phyloP scores from a whole-genome alignment of 2,797 vertebrate genomes.

The Novumbra hubbsi region DNA sequence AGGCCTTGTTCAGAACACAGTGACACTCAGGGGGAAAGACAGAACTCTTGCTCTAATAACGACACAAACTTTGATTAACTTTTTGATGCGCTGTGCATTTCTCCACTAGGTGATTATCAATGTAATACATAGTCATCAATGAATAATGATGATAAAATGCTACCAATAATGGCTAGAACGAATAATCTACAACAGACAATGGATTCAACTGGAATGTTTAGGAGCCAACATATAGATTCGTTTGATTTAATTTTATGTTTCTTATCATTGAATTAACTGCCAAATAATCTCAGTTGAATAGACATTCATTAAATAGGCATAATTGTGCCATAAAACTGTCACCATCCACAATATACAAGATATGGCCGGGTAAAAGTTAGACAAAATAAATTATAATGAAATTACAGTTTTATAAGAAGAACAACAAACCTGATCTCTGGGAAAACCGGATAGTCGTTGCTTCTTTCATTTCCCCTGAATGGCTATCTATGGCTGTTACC shows the following conservation, averaged over 20 bases:
- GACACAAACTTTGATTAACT: not conserved
- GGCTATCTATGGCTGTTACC: conserved; percentile 16
- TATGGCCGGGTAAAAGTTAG: not conserved
- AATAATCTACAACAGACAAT: not conserved
- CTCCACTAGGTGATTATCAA: not conserved
- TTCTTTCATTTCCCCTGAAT: conserved; percentile 39
- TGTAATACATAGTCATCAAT: not conserved
- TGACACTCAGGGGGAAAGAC: not conserved
- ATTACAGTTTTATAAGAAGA: not conserved
- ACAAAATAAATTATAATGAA: not conserved
- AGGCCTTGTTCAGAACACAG: not conserved
- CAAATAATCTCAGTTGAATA: not conserved
- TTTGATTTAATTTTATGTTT: not conserved
- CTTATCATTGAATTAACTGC: conserved; percentile 33
- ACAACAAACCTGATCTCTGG: not conserved
- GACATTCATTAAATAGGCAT: not conserved
- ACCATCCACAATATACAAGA: not conserved
- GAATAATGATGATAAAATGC: not conserved
- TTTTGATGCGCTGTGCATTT: not conserved
- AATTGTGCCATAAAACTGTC: not conserved
- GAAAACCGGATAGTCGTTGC: conserved; percentile 40
- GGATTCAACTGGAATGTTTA: not conserved
- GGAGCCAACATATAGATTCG: not conserved
- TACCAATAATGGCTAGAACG: not conserved
- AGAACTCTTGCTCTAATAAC: not conserved